Conservation (phyloP, 2,797 vertebrate genomes). For the Sebastes oblongus region DNA sequence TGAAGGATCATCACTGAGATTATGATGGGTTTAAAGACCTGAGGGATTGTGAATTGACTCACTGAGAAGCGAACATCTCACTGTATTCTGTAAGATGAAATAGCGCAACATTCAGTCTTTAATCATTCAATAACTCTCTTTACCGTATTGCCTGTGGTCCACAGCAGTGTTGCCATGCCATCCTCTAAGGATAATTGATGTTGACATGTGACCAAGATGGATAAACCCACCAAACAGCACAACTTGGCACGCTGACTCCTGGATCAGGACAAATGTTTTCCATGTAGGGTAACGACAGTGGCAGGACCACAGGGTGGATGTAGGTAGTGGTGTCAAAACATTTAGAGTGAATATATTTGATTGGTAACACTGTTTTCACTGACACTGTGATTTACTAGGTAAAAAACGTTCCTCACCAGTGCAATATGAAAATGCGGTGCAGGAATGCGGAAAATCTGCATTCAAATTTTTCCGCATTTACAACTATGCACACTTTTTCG, state of each 20-base stretch:
- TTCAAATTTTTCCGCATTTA: too few species aligned
- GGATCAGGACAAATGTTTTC: conserved; percentile 34
- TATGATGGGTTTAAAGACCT: conserved; percentile 38
- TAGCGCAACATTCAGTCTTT: background rate
- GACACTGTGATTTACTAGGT: background rate
- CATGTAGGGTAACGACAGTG: conserved; percentile 35
- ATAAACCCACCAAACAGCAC: conserved; percentile 38
- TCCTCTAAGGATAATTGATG: conserved; percentile 18
- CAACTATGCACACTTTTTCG: too few species aligned
- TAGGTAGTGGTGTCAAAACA: conserved; percentile 43
- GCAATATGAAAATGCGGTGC: background rate
- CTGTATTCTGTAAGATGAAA: background rate
- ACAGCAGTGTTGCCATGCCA: background rate
- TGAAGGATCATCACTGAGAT: conserved; percentile 41
- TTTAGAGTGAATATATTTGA: conserved; percentile 39
- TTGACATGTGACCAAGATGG: conserved; percentile 36
- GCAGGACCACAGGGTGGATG: background rate
- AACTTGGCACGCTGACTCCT: conserved; percentile 16
- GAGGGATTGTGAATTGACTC: conserved; percentile 12
- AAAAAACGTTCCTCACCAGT: background rate
- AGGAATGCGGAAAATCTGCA: too few species aligned
- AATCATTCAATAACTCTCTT: background rate
- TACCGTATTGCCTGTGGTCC: background rate
- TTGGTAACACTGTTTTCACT: conserved; percentile 24
- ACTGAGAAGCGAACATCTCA: conserved; percentile 11